These are phyloP conservation scores for Zoroaster sp. DNA, from an alignment of 53 echinoderm and acorn worm species.

Conservation along the genomic window DNA sequence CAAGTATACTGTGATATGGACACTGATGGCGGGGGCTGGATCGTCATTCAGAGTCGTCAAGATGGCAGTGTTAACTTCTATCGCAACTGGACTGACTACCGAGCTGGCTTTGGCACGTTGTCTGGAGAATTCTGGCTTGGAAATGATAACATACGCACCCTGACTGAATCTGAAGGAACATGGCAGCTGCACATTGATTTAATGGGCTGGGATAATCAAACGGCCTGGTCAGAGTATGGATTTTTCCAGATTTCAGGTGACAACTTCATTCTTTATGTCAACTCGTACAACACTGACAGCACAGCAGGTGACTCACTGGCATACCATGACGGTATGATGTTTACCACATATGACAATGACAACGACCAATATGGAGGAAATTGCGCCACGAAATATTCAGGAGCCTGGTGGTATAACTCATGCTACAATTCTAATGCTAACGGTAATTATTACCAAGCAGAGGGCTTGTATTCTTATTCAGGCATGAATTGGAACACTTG, in stretches of 20 bases:
- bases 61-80: not conserved
- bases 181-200: not conserved
- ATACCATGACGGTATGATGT: not conserved
- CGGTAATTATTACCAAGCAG: not conserved
- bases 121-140: not conserved
- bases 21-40: conserved; percentile 6
- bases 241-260: not conserved
- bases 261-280: not conserved
- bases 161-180: not conserved
- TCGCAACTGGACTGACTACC: not conserved
- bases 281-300: not conserved
- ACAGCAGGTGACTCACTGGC: not conserved
- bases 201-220: not conserved
- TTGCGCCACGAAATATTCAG: not conserved
- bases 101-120: not conserved
- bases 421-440: not conserved
- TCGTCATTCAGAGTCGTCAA: not conserved
- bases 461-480: not conserved
- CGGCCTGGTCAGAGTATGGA: not conserved
- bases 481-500: not conserved
- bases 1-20: not conserved
- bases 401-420: not conserved
- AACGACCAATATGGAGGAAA: not conserved
- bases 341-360: not conserved
- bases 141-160: not conserved